These are phyloP conservation scores for Tenualosa thibaudeaui DNA, from an alignment of 2,797 vertebrate genomes.

Conservation along the genomic window DNA sequence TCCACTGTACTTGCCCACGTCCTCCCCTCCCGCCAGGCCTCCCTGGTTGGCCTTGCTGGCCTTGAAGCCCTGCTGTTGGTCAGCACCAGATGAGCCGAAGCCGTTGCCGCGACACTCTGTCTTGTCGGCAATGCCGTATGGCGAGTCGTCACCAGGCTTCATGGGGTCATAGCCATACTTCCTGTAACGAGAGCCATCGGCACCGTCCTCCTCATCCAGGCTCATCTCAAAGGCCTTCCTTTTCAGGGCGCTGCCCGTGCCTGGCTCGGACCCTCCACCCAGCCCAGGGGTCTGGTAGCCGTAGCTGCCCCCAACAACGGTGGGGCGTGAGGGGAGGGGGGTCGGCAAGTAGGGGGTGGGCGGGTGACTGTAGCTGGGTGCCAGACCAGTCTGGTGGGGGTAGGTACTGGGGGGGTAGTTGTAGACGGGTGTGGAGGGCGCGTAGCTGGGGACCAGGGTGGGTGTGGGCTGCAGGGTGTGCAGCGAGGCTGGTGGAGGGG, in stretches of 20 bases:
- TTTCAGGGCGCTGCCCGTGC: conserved; percentile 77
- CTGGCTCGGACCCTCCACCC: conserved; percentile 70
- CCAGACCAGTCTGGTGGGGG: conserved; percentile 79
- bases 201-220: conserved; percentile 76
- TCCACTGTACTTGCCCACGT: conserved; percentile 67
- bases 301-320: conserved; percentile 80
- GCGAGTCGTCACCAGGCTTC: conserved; percentile 76
- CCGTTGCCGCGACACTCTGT: conserved; percentile 85
- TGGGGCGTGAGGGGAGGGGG: conserved; percentile 78
- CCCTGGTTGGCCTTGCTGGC: conserved; percentile 74
- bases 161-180: conserved; percentile 87
- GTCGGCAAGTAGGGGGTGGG: conserved; percentile 84
- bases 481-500: conserved; percentile 79
- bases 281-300: conserved; percentile 79
- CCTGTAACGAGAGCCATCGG: conserved; percentile 79
- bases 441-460: conserved; percentile 83
- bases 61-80: conserved; percentile 68
- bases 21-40: conserved; percentile 51
- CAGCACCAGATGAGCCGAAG: conserved; percentile 70
- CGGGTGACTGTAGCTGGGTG: conserved; percentile 79
- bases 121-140: conserved; percentile 80
- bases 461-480: conserved; percentile 84
- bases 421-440: conserved; percentile 83
- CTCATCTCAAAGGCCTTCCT: conserved; percentile 89
- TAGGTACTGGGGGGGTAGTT: conserved; percentile 85